Evolutionary conservation across 2,113 vertebrate genomes (phyloP).

Genomic region (Epinephelus cyanopodus): DNA sequence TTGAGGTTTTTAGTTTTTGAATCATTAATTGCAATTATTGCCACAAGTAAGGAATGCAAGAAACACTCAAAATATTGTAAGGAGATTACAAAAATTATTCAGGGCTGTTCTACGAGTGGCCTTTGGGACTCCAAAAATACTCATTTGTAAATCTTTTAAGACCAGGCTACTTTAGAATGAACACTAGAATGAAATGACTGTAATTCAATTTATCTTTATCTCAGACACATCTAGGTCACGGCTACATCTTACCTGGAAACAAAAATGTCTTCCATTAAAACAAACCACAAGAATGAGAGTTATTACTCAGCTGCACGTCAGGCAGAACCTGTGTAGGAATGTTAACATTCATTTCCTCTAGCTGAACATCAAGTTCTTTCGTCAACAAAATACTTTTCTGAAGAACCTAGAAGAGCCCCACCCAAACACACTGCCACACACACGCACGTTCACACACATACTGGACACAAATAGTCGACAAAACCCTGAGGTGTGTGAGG

Average conservation of each 20-base stretch:
- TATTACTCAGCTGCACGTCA: not conserved
- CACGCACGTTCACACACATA: not conserved
- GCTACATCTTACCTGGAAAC: not conserved
- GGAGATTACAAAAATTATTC: not conserved
- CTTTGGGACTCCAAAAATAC: conserved; percentile 5
- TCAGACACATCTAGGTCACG: too few species aligned
- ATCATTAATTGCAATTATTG: not conserved
- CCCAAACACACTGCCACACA: not conserved
- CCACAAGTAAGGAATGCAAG: not conserved
- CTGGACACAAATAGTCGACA: not conserved
- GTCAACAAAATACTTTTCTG: not conserved
- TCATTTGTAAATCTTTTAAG: not conserved
- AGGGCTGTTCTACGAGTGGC: not conserved
- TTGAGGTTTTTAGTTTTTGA: not conserved
- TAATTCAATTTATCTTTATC: too few species aligned
- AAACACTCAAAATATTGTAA: not conserved
- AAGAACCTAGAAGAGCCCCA: not conserved
- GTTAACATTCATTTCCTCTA: not conserved
- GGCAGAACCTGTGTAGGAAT: not conserved
- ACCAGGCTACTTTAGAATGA: too few species aligned
- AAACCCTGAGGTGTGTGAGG: not conserved
- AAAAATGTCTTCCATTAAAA: accelerated
- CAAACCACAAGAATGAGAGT: not conserved
- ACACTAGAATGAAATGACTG: not conserved
- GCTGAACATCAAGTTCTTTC: not conserved